These are phyloP conservation scores for Callionymus lyra DNA, from an alignment of 2,113 vertebrate species.

Conservation along the genomic window DNA sequence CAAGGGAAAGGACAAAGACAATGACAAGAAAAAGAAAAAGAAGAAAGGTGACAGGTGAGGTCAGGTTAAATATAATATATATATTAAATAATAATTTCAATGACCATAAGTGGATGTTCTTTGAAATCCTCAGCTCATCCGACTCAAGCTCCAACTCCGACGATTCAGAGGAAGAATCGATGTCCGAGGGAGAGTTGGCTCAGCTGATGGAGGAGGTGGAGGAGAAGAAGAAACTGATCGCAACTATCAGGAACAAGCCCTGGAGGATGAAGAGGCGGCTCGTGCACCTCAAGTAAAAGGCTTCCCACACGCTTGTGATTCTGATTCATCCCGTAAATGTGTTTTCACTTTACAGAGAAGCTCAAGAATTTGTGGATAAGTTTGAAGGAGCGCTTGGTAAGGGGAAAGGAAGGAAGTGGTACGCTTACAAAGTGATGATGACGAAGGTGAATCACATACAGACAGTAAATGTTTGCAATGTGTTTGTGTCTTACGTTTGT, in stretches of 20 bases:
- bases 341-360: conserved; percentile 70
- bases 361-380: conserved; percentile 91
- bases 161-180: conserved; percentile 73
- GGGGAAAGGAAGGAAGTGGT: conserved; percentile 87
- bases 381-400: conserved; percentile 95
- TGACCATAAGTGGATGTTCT: neutral
- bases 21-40: conserved; percentile 62
- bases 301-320: neutral
- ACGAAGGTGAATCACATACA: conserved; percentile 71
- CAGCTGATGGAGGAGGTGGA: conserved; percentile 87
- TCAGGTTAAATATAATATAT: no score
- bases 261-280: conserved; percentile 91
- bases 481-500: neutral
- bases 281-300: conserved; percentile 70
- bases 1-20: conserved; percentile 47
- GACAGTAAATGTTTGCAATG: neutral
- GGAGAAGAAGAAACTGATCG: conserved; percentile 92
- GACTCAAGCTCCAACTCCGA: conserved; percentile 65
- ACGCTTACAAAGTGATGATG: conserved; percentile 94
- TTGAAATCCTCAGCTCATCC: conserved; percentile 58
- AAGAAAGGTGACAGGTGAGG: conserved; percentile 63
- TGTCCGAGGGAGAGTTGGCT: conserved; percentile 82
- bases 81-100: neutral
- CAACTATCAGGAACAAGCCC: conserved; percentile 84
- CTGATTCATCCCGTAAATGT: neutral